Percentiles rank a stretch among this genome's conserved stretches.
Conservation (phyloP, 2,797 vertebrate species). For the Lerista edwardsae region DNA sequence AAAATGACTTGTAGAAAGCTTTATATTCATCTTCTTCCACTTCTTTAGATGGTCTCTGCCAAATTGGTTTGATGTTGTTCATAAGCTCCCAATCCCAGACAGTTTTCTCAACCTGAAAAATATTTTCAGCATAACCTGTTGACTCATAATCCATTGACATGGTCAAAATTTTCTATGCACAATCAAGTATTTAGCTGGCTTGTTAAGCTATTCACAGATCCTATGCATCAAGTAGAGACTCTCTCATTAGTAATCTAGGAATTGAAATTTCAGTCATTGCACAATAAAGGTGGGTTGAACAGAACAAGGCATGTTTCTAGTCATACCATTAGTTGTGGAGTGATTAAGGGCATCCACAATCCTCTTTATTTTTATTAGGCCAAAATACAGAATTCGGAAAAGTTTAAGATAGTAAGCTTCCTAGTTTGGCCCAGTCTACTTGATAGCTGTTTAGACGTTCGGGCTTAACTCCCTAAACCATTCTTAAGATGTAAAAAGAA, state of each 20-base stretch:
- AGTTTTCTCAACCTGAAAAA: constrained; percentile 94
- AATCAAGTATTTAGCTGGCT: neutral
- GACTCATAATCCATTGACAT: neutral
- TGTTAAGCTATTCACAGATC: neutral
- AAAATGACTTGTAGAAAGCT: constrained; percentile 99
- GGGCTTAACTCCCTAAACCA: neutral
- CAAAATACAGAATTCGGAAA: neutral
- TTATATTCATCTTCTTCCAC: constrained; percentile 97
- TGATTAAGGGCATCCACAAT: neutral
- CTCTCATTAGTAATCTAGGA: neutral
- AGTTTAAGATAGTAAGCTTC: neutral
- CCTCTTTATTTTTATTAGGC: no score
- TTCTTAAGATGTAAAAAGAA: neutral
- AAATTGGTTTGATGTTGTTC: constrained; percentile 99
- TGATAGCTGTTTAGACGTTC: neutral
- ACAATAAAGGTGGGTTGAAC: neutral
- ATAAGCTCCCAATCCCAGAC: constrained; percentile 99
- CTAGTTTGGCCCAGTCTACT: neutral
- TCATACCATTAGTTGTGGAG: neutral
- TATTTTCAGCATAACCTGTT: neutral
- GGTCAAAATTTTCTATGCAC: no score
- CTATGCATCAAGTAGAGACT: neutral
- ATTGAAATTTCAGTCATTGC: neutral
- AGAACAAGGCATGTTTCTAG: neutral
- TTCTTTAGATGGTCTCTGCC: constrained; percentile 95